Percentiles rank a stretch among this genome's conserved stretches.
Evolutionary conservation across 1,140 invertebrate genomes (phyloP).

Genomic region (Carposina sasakii): DNA sequence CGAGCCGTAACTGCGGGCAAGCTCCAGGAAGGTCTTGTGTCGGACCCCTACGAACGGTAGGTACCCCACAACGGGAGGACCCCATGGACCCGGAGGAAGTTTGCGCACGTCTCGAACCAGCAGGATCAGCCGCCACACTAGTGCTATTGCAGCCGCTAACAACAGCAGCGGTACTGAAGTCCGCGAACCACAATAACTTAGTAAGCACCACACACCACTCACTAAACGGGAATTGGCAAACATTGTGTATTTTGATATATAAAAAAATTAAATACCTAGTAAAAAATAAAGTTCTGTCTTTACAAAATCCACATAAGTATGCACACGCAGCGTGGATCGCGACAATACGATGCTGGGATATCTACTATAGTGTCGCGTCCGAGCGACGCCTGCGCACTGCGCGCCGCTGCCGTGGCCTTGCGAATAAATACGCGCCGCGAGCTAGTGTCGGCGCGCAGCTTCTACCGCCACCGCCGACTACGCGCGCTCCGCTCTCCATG

Average conservation of each 20-base stretch:
- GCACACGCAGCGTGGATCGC: slow-evolving; percentile 48
- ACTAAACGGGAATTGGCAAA: slow-evolving; percentile 55
- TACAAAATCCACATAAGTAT: slow-evolving; percentile 55
- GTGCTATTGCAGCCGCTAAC: slow-evolving; percentile 55
- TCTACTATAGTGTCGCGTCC: slow-evolving; percentile 56
- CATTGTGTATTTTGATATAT: slow-evolving; percentile 57
- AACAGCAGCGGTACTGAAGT: slow-evolving; percentile 68
- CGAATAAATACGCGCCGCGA: slow-evolving; percentile 62
- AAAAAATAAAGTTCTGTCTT: no score
- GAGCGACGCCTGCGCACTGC: slow-evolving; percentile 63
- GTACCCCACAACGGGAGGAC: slow-evolving; percentile 86
- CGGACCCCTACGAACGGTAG: slow-evolving; percentile 85
- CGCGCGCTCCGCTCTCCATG: slow-evolving; percentile 56
- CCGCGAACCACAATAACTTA: slow-evolving; percentile 49
- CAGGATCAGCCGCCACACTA: slow-evolving; percentile 73
- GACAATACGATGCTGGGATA: slow-evolving; percentile 37
- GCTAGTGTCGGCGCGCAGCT: slow-evolving; percentile 38
- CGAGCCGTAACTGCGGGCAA: slow-evolving; percentile 84
- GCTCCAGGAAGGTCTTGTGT: slow-evolving; percentile 83
- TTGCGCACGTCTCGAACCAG: slow-evolving; percentile 72
- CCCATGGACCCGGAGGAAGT: slow-evolving; percentile 89
- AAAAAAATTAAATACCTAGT: no score
- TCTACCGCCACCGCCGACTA: slow-evolving; percentile 50
- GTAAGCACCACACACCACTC: slow-evolving; percentile 55
- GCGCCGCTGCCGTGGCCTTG: slow-evolving; percentile 63